Base-by-base conservation (phyloP, 2,888 invertebrate genomes). In the Cheilosia scutellata region DNA sequence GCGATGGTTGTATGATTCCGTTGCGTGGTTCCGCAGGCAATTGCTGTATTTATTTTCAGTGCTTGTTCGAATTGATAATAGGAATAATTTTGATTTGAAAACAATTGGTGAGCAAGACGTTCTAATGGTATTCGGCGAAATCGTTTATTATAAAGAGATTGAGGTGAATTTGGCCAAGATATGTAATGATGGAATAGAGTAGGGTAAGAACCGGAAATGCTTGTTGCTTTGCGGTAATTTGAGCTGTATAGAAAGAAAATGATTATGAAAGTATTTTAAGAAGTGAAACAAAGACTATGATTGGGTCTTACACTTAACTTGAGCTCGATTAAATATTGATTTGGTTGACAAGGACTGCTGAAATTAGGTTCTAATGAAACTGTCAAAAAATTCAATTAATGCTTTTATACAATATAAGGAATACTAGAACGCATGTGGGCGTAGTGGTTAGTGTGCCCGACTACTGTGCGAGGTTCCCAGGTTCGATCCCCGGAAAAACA, bases 1-100 rank as follows among this genome's bases (percentile, higher is more conserved):
- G 76, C 62, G 62, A 63, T 78, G 77, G 47, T 37, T 78, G 70
- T 70, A 70, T 47, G 47, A 70, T 49, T 65, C 16, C 62, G 53
- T 74, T 74, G 63, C 37, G 55, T 65, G 74, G 74, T 55, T 58
- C 47, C 57, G 44, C 31, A 33, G 44, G 53, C 62, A 62, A 51
- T 42, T 44, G 65, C 40, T 76, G 76, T 66, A 76, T 51, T 66
- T 75, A 75, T 75, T 47, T 68, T 42, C 51, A 66, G 40, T 75
- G 42, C 16, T 66, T 44, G 47, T 63, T 66, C 40, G 66, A 27
- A 42, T 31, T n/a, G 42, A 31, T 66, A 58, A 31, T 66, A 49
- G 57, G 40, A 58, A 57, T 42, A 16, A 37, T 49, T 57, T 47
- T 31, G 7, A 55, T 47, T 63, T 75, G 33, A 13, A 25, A 37